These are phyloP conservation scores for Leptura quadrifasciata DNA, from an alignment of 2,888 invertebrate species.

Conservation along the genomic window DNA sequence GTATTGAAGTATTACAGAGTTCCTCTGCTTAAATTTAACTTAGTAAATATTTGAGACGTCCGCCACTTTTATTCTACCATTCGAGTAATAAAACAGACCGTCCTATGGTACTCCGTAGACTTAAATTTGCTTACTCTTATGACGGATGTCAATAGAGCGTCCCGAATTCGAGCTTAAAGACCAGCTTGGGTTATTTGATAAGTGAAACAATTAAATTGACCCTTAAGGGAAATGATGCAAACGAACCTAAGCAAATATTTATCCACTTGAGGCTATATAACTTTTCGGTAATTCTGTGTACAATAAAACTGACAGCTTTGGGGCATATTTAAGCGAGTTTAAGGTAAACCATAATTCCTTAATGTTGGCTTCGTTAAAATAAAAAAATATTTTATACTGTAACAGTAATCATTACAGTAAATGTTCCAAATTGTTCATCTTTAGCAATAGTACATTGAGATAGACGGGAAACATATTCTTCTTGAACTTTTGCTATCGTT, in stretches of 20 bases:
- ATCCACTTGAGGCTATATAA: slow-evolving; percentile 30
- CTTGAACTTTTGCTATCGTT: no score
- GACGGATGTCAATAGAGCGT: neutral
- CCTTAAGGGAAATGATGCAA: slow-evolving; percentile 29
- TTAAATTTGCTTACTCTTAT: slow-evolving; percentile 2
- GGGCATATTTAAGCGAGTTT: neutral
- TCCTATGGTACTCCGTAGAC: neutral
- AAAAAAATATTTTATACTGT: no score
- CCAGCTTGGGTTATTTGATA: slow-evolving; percentile 29
- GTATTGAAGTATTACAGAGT: neutral
- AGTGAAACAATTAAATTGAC: slow-evolving; percentile 36
- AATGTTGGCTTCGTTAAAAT: no score
- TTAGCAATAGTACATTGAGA: no score
- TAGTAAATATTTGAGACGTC: neutral
- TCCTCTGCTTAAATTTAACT: neutral
- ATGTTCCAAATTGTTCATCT: no score
- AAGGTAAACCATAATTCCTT: neutral
- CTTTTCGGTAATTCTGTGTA: slow-evolving; percentile 19
- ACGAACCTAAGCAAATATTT: slow-evolving; percentile 37
- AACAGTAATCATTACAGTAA: no score
- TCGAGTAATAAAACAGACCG: neutral
- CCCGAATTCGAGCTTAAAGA: neutral
- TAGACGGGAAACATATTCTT: no score
- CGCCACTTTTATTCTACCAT: neutral
- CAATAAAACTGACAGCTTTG: neutral